Evolutionary conservation across 2,888 invertebrate genomes (phyloP).

Genomic region (Cremastobaeus sp.): DNA sequence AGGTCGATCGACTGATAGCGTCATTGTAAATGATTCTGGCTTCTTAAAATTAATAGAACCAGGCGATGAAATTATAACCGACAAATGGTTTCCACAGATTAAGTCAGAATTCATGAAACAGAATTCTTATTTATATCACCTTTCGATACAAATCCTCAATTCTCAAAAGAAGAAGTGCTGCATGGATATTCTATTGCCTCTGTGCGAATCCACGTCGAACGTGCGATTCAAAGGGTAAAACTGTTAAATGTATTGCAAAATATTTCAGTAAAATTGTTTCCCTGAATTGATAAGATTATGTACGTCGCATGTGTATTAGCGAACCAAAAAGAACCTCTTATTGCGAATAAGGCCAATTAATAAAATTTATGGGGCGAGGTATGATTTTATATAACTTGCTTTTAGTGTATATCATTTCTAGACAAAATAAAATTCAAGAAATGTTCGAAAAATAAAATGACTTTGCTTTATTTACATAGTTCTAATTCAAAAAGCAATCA

Average conservation of each 20-base stretch:
- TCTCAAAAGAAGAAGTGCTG: slow-evolving; percentile 47
- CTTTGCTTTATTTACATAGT: slow-evolving; percentile 6
- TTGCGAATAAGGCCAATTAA: slow-evolving; percentile 3
- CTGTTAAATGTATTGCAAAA: slow-evolving; percentile 46
- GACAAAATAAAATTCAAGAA: slow-evolving; percentile 5
- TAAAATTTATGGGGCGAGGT: background rate
- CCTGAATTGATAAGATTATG: slow-evolving; percentile 32
- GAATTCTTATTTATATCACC: slow-evolving; percentile 61
- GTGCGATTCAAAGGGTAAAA: slow-evolving; percentile 45
- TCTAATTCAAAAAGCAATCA: slow-evolving; percentile 3
- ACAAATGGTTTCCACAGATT: slow-evolving; percentile 2
- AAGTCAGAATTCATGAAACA: slow-evolving; percentile 12
- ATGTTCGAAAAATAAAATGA: background rate
- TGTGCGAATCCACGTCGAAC: slow-evolving; percentile 48
- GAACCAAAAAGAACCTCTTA: slow-evolving; percentile 37
- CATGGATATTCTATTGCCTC: slow-evolving; percentile 55
- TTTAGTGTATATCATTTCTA: background rate
- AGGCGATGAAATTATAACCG: slow-evolving; percentile 8
- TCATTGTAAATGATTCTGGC: slow-evolving; percentile 62
- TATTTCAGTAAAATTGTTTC: slow-evolving; percentile 22
- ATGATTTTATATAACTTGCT: background rate
- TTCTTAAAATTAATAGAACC: slow-evolving; percentile 36
- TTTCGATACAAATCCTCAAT: slow-evolving; percentile 35
- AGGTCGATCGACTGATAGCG: slow-evolving; percentile 59
- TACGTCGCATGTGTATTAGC: slow-evolving; percentile 31